These are phyloP conservation scores for Columba janthina DNA, from an alignment of 2,113 vertebrate genomes.

Conservation along the genomic window DNA sequence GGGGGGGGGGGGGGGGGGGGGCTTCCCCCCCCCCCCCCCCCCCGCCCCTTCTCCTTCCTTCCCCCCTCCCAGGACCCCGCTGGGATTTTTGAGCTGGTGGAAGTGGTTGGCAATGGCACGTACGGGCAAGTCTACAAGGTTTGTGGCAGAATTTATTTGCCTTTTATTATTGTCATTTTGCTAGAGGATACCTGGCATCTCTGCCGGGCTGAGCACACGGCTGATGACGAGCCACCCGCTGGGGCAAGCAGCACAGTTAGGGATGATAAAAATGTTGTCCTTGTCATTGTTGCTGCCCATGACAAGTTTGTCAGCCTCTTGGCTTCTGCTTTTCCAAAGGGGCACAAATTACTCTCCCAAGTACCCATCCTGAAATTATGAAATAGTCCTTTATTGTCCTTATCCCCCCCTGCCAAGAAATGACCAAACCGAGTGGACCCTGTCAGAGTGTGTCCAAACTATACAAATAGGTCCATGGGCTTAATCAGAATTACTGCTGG, in stretches of 20 bases:
- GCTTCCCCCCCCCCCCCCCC: no score
- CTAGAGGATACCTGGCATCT: neutral
- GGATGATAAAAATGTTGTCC: neutral
- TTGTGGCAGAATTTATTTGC: conserved; percentile 71
- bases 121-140: conserved; percentile 89
- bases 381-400: neutral
- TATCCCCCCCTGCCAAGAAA: neutral
- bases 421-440: neutral
- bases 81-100: conserved; percentile 86
- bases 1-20: no score
- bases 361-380: neutral
- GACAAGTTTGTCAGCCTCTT: conserved; percentile 11
- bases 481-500: neutral
- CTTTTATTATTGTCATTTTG: conserved; percentile 14
- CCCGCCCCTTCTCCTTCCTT: neutral
- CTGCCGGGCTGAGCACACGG: neutral
- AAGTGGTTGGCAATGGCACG: conserved; percentile 88
- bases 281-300: neutral
- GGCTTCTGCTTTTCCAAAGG: neutral
- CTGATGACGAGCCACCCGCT: neutral
- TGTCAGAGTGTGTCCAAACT: neutral
- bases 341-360: neutral
- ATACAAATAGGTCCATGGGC: neutral
- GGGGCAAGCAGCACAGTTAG: neutral
- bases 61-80: conserved; percentile 77